Evolutionary conservation across 2,113 vertebrate species (phyloP), one percentile per base, ranked within the genome.

Genomic region (Panurus biarmicus): DNA sequence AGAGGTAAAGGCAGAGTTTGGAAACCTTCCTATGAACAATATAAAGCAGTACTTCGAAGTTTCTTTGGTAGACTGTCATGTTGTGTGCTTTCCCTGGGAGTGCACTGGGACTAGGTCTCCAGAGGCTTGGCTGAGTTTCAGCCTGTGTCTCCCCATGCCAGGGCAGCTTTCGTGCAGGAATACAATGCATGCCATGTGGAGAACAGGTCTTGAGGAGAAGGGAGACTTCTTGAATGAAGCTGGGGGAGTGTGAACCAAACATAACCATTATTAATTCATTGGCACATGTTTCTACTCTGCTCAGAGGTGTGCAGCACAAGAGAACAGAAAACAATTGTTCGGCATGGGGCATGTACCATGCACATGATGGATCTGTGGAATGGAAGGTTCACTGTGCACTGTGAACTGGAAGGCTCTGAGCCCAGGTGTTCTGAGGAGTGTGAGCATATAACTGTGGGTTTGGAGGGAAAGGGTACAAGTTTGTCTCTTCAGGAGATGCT

Each of bases 81-180:
- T 42, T 66, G 23, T 3, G 3, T 77, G 15, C 33, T 87, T 77
- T 78, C 47, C 22, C 10, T 5, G 25, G 14, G n/a, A 61, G 21
- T 23, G 38, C 51, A 36, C 9, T 36, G 33, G 48, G 25, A 31
- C 2, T 5, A 79, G 35, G 6, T 72, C 18, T 79, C 18, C 31
- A 35, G 87, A 44, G 19, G 12, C 47, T 14, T 47, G 54, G 25
- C 42, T n/a, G 31, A 6, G 76, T 90, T 76, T 92, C 48, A 88
- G 33, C 48, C 22, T 4, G 0, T 1, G 1, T 22, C 33, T 82
- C 25, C 15, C 0, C 0, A 10, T 80, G 45, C n/a, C n/a, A 73
- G 22, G n/a, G n/a, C 45, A 61, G 44, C 54, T 93, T 72, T 76
- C 29, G 13, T 1, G 5, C 26, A 47, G 45, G 45, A 47, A 24